Evolutionary conservation across 2,797 vertebrate species (phyloP).

Genomic region (Acanthiza pusilla): DNA sequence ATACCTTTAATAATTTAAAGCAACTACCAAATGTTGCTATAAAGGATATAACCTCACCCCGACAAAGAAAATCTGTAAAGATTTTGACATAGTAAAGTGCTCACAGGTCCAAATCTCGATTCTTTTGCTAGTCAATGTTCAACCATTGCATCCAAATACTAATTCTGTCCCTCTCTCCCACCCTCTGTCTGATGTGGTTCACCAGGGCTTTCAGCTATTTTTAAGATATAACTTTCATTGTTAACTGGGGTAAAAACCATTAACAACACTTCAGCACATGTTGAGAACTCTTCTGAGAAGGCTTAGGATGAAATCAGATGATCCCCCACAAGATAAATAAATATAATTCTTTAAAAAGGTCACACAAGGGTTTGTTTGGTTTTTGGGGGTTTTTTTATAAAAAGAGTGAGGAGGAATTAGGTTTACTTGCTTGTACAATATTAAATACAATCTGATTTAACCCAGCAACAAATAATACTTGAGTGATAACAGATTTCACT

Average conservation of each 20-base stretch:
- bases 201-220: neutral
- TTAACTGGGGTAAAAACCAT: neutral
- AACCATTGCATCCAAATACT: neutral
- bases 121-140: neutral
- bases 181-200: neutral
- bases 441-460: slow-evolving; percentile 20
- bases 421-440: neutral
- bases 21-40: slow-evolving; percentile 75
- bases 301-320: neutral
- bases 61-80: slow-evolving; percentile 65
- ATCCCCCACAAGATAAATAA: neutral
- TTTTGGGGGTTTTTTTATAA: neutral
- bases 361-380: neutral
- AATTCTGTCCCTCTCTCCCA: neutral
- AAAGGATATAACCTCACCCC: slow-evolving; percentile 73
- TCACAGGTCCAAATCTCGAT: slow-evolving; percentile 13
- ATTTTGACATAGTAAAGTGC: slow-evolving; percentile 58
- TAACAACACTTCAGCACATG: neutral
- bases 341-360: neutral
- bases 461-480: neutral
- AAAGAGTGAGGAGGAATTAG: neutral
- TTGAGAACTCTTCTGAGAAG: slow-evolving; percentile 21
- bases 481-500: neutral
- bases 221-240: slow-evolving; percentile 39
- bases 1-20: slow-evolving; percentile 77